Evolutionary conservation across 2,888 invertebrate genomes (phyloP).

Genomic region (Taphrorychus bicolor): DNA sequence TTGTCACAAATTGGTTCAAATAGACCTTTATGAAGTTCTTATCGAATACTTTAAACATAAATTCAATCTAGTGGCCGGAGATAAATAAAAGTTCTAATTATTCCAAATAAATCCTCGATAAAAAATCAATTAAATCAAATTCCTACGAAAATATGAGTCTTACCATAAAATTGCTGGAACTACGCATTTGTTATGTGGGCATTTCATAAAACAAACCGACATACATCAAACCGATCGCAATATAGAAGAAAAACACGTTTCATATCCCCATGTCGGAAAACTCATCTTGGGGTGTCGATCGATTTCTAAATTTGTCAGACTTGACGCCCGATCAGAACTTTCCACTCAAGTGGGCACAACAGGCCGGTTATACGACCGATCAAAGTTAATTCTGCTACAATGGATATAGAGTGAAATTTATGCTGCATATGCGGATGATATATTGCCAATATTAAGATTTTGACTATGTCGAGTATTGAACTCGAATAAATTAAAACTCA

Average conservation of each 20-base stretch:
- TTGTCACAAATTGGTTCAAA: no score
- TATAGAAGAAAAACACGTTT: not conserved
- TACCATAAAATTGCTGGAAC: not conserved
- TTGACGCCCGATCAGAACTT: conserved; percentile 22
- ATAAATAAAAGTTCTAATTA: no score
- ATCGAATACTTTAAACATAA: no score
- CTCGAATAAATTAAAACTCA: not conserved
- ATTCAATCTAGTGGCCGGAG: no score
- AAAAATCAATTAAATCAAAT: no score
- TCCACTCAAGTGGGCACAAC: conserved; percentile 9
- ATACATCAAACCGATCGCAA: not conserved
- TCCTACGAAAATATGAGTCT: not conserved
- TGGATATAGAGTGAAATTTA: not conserved
- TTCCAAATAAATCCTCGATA: no score
- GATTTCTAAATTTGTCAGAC: conserved; percentile 21
- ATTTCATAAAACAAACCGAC: not conserved
- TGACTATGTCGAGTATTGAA: not conserved
- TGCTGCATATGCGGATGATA: not conserved
- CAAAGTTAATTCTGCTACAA: conserved; percentile 17
- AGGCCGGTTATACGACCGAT: conserved; percentile 15
- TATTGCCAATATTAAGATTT: not conserved
- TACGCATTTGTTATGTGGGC: not conserved
- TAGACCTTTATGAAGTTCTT: no score
- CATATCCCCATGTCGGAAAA: not conserved
- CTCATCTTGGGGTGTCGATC: conserved; percentile 2